These are phyloP conservation scores for Conus ventricosus DNA, from an alignment of 1,140 invertebrate genomes.

Conservation along the genomic window DNA sequence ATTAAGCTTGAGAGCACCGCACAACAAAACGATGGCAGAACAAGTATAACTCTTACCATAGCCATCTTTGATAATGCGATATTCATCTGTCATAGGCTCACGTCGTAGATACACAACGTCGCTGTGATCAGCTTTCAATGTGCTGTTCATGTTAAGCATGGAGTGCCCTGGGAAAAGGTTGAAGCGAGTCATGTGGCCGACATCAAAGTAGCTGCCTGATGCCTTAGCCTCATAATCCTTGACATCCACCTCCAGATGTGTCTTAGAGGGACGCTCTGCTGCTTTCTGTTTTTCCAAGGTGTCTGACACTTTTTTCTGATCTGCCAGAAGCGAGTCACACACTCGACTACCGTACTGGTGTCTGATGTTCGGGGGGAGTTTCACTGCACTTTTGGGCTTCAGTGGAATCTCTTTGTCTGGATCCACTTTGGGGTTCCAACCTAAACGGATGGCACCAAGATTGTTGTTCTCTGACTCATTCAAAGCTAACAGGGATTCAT, in stretches of 20 bases:
- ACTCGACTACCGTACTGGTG: slow-evolving; percentile 57
- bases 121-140: slow-evolving; percentile 52
- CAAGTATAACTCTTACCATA: slow-evolving; percentile 60
- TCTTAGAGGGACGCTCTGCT: slow-evolving; percentile 1
- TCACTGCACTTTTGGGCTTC: slow-evolving; percentile 36
- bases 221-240: slow-evolving; percentile 31
- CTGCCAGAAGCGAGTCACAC: slow-evolving; percentile 56
- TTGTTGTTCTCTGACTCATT: slow-evolving; percentile 36
- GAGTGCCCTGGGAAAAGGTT: slow-evolving; percentile 61
- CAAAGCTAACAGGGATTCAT: slow-evolving; percentile 1
- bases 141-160: slow-evolving; percentile 49
- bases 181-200: slow-evolving; percentile 52
- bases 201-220: slow-evolving; percentile 51
- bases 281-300: slow-evolving; percentile 47
- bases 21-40: neutral
- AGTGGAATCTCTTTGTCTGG: neutral
- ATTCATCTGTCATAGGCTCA: slow-evolving; percentile 56
- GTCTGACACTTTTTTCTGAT: slow-evolving; percentile 51
- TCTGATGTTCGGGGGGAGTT: slow-evolving; percentile 60
- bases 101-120: slow-evolving; percentile 51
- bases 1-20: neutral
- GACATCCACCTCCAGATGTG: neutral
- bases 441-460: slow-evolving; percentile 30
- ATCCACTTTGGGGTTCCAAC: slow-evolving; percentile 29
- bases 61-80: slow-evolving; percentile 55